Evolutionary conservation across 2,113 vertebrate genomes (phyloP), one percentile per base, ranked within the genome.

Genomic region (Gymnorhina tibicen): DNA sequence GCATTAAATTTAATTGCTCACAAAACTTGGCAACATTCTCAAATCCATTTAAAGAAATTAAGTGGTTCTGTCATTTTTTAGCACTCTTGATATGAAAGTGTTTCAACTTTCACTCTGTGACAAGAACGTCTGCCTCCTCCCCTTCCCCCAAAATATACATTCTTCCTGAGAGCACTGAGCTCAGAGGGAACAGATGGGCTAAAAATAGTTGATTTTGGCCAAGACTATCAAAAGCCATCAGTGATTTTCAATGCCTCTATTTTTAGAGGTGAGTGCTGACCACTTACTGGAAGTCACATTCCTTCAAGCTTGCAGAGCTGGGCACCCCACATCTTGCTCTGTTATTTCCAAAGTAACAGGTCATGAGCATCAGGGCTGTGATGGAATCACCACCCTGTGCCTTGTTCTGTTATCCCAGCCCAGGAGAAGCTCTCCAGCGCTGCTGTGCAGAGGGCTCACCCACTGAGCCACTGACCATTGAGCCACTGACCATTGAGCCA

Each of bases 1-100:
- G 86, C 89, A 86, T 91, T 96, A 96, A 95, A 91, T 95, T 85
- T 96, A 97, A 97, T 96, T 96, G 94, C 93, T 95, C 42, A 10
- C 75, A 95, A 95, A 96, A 92, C 88, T 72, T 96, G 95, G 94
- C 93, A 97, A 91, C 60, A 16, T 66, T 92, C 81, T 96, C 80
- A 69, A 47, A 77, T 55, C 63, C 96, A 91, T 94, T 97, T 97
- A 95, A 94, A 97, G 93, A 95, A 96, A 97, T 97, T 88, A 96
- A 97, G 91, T 95, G 92, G 77, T 93, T 94, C 91, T 97, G 93
- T 96, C 89, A 87, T 80, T 89, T 95, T 95, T 94, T 94, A 96
- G 87, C 7, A 5, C 62, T 95, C 86, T 87, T 94, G 95, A 97
- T 97, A 96, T 86, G 93, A 84, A 96, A 94, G 83, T 80, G 83